phyloP scores from a whole-genome alignment of 2,888 invertebrate species.

The Onchidella celtica region DNA sequence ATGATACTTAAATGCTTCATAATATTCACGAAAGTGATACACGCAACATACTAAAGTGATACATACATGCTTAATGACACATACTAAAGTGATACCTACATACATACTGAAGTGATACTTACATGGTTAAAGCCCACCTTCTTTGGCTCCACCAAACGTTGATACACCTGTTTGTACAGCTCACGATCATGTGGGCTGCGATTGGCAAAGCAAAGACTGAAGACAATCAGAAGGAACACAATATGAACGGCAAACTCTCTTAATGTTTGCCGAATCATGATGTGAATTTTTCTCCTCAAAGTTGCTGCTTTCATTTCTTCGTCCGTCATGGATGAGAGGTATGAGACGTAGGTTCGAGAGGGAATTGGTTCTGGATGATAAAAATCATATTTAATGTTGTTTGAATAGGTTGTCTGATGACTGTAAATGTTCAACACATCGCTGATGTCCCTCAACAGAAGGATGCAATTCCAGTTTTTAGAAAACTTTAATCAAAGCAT shows the following conservation, averaged over 20 bases:
- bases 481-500: too few species aligned
- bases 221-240: conserved; percentile 45
- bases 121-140: conserved; percentile 1
- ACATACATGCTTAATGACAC: too few species aligned
- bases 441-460: too few species aligned
- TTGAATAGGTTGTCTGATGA: too few species aligned
- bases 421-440: too few species aligned
- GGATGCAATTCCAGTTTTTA: too few species aligned
- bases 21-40: too few species aligned
- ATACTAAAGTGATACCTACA: too few species aligned
- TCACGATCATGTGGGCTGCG: conserved; percentile 45
- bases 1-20: too few species aligned
- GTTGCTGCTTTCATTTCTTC: conserved; percentile 34
- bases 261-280: conserved; percentile 19
- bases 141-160: conserved; percentile 37
- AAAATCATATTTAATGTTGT: too few species aligned
- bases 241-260: conserved; percentile 47
- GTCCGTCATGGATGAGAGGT: conserved; percentile 2
- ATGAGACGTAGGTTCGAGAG: conserved; percentile 18
- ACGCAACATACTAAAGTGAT: too few species aligned
- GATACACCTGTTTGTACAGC: conserved; percentile 26
- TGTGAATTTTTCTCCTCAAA: conserved; percentile 21
- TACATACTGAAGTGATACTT: not conserved
- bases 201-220: conserved; percentile 51
- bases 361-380: conserved; percentile 24